Conservation (phyloP, 30 jellyfish, hydroid and myxozoan genomes). For the Clytia hemisphaerica region DNA sequence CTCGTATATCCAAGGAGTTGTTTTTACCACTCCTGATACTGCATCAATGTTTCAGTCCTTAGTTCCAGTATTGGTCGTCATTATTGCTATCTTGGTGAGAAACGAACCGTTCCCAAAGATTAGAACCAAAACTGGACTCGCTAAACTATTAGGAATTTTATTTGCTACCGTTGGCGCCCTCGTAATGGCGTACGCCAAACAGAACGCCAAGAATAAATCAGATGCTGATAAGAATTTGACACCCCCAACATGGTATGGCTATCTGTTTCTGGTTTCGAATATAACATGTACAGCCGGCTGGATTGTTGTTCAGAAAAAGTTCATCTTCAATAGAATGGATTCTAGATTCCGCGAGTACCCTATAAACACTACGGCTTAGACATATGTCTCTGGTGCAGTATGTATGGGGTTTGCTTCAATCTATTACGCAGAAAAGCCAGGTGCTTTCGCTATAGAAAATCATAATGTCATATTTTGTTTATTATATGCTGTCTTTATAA, state of each 20-base stretch:
- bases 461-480: constrained; percentile 3
- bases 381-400: constrained; percentile 24
- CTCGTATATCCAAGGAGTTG: constrained; percentile 15
- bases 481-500: constrained; percentile 19
- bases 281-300: constrained; percentile 1
- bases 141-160: constrained; percentile 25
- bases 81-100: constrained; percentile 15
- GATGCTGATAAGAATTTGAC: background rate
- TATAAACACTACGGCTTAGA: constrained; percentile 29
- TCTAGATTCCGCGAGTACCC: constrained; percentile 40
- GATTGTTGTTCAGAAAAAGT: constrained; percentile 31
- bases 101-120: constrained; percentile 8
- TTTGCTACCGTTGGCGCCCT: constrained; percentile 41
- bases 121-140: background rate
- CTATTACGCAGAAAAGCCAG: constrained; percentile 28
- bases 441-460: background rate
- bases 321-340: background rate
- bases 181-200: constrained; percentile 7
- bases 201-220: background rate
- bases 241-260: constrained; percentile 7
- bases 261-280: constrained; percentile 13
- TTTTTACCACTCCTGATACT: constrained; percentile 29
- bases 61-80: constrained; percentile 27
- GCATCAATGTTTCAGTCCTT: constrained; percentile 47
- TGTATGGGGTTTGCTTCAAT: constrained; percentile 20